Evolutionary conservation across 2,888 invertebrate species (phyloP), one percentile per base, ranked within the genome.

Genomic region (Drosophila formosana): DNA sequence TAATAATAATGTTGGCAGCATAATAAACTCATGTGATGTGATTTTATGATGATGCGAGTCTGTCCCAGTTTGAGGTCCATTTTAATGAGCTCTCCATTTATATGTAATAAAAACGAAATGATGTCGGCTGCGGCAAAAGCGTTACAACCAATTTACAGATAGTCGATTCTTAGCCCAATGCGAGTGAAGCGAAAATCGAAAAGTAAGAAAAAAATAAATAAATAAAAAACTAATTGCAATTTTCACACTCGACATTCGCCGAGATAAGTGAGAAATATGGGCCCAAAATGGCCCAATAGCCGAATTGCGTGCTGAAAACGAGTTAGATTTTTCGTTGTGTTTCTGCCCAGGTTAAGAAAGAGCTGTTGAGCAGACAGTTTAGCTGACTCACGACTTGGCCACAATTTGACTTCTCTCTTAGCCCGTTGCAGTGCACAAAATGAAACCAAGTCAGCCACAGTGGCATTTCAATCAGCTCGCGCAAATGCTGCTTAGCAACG

Each of bases 351-450:
- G 70, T 75, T 79, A 69, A 39, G 51, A 41, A 26, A 52, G 52
- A 49, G 61, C 46, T 45, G 45, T 58, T 66, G 30, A 60, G 60
- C 47, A 66, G 75, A 34, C 56, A 79, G 68, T 74, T 87, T 72
- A 62, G 86, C 86, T 88, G 83, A 84, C 79, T 85, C 85, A 85
- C 88, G 85, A 88, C 75, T 77, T 72, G 65, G 83, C 79, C 76
- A 79, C 83, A 80, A 79, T 80, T 86, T 86, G 78, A 72, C 80
- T 80, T 77, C 51, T 68, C 66, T 58, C 34, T 65, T 57, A 51
- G 61, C 28, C 43, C 23, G 25, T 62, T 51, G 58, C 49, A 30
- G 51, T 58, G 62, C 39, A 63, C 37, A 34, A 76, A 76, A 71
- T 58, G 74, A 68, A 82, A 67, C 66, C 70, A 76, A 78, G 62